Conservation (phyloP, 2,888 invertebrate genomes). For the Microplitis deprimator region DNA sequence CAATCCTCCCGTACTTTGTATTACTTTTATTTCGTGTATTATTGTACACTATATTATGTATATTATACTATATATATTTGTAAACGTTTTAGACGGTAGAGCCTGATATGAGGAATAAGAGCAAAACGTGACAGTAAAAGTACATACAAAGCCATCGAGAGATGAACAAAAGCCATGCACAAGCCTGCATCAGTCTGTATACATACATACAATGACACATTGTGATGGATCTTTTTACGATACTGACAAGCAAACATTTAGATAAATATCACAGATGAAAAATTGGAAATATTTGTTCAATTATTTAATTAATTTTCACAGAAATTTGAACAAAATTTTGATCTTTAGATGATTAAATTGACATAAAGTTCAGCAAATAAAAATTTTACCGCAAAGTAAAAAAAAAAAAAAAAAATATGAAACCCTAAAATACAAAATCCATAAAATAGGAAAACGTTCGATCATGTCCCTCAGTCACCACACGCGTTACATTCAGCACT, state of each 20-base stretch:
- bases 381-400: conserved; percentile 33
- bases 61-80: conserved; percentile 13
- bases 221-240: conserved; percentile 63
- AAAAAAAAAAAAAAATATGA: conserved; percentile 39
- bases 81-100: not conserved
- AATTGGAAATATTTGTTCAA: conserved; percentile 8
- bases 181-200: conserved; percentile 59
- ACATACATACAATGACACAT: conserved; percentile 63
- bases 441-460: conserved; percentile 49
- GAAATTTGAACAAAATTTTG: not conserved
- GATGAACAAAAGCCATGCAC: conserved; percentile 54
- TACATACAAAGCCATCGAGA: conserved; percentile 36
- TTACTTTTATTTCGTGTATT: conserved; percentile 14
- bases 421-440: conserved; percentile 42
- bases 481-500: conserved; percentile 48
- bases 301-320: too few relatives aligned
- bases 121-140: conserved; percentile 27
- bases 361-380: not conserved
- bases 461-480: conserved; percentile 45
- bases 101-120: conserved; percentile 9
- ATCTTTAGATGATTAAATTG: not conserved
- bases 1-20: conserved; percentile 20
- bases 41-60: conserved; percentile 18
- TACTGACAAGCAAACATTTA: conserved; percentile 43
- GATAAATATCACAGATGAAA: conserved; percentile 34